These are phyloP conservation scores for Xanthostigma xanthostigma DNA, from an alignment of 2,888 invertebrate species.

Conservation along the genomic window DNA sequence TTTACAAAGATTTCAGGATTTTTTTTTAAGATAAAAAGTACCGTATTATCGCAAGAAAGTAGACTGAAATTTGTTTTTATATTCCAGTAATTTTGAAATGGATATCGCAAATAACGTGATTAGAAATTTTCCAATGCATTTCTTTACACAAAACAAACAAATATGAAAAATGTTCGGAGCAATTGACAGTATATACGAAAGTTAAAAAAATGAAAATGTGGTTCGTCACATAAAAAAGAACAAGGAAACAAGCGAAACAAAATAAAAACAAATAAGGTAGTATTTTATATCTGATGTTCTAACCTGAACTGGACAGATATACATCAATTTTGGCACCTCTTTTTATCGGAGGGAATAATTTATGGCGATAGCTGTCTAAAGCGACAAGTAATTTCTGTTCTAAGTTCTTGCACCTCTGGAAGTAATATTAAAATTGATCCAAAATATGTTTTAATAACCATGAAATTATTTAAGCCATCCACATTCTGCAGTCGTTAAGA, in stretches of 20 bases:
- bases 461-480: constrained; percentile 4
- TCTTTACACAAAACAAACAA: too few relatives aligned
- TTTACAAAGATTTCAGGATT: too few relatives aligned
- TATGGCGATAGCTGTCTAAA: constrained; percentile 59
- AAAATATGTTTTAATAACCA: constrained; percentile 5
- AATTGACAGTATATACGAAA: not conserved
- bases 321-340: constrained; percentile 70
- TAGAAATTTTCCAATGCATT: too few relatives aligned
- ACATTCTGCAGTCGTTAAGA: too few relatives aligned
- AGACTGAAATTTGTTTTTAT: too few relatives aligned
- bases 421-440: constrained; percentile 29
- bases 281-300: constrained; percentile 24
- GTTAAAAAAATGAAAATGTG: not conserved
- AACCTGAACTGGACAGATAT: constrained; percentile 80
- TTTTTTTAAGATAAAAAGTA: too few relatives aligned
- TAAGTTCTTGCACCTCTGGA: constrained; percentile 57
- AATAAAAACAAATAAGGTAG: constrained; percentile 13
- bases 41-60: too few relatives aligned
- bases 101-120: too few relatives aligned
- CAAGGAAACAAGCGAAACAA: constrained; percentile 4
- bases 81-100: too few relatives aligned
- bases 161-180: too few relatives aligned
- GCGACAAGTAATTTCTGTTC: constrained; percentile 58
- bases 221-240: not conserved
- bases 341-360: constrained; percentile 68